Base-by-base conservation (phyloP, 2,797 vertebrate species). In the Telmatherina bonti region DNA sequence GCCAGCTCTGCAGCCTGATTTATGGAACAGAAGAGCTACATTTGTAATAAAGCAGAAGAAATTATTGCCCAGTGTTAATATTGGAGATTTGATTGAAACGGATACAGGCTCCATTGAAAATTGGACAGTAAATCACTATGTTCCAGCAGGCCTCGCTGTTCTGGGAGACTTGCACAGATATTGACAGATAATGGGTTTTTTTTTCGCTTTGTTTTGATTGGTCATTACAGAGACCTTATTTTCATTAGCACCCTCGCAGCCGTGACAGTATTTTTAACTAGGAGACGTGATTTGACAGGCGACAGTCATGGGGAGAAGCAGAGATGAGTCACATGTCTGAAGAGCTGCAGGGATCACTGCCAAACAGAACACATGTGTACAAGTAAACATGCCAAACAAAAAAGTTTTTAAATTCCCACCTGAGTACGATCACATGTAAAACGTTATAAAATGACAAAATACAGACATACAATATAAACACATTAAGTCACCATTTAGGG, bases 81-180 rank as follows among this genome's bases (percentile, higher is more conserved):
- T 89, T 89, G 90, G 72, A 84, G 81, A 88, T 90, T 87, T 92
- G 91, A 93, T 92, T 90, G 87, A 92, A 92, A 89, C 75, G 81
- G 88, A 93, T 93, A 91, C 85, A 82, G 88, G 49, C 43, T 71
- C 84, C 36, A 65, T 74, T 82, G 82, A 81, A 87, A 90, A 91
- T 90, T 90, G 85, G 81, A 88, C 85, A 79, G 82, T 92, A 92
- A 92, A 92, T 91, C 85, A 92, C 60, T 61, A 68, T 85, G 85
- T 88, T 89, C 80, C 75, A 79, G 82, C 76, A 67, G 30, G 52
- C 65, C 83, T 81, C 31, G 70, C 81, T 75, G 30, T 73, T 85
- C 75, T 65, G 83, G 84, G 85, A 75, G 58, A 71, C 67, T 83
- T 55, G 72, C 72, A 76, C 78, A 78, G 83, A 86, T 91, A 91